Evolutionary conservation across 2,797 vertebrate species (phyloP).

Genomic region (Hapalemur alaotrensis): DNA sequence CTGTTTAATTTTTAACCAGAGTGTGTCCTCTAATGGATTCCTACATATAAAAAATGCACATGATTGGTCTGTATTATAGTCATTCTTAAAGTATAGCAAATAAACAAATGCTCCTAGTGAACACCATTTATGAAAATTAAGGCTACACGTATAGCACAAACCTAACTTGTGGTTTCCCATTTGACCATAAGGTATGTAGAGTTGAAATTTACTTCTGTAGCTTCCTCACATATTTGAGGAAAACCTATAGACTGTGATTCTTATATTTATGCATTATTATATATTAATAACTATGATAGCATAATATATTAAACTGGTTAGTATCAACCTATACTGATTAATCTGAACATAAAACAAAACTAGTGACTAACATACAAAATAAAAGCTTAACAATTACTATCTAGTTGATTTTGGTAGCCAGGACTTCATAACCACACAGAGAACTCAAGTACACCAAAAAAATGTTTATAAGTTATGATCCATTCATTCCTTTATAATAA

Average conservation of each 20-base stretch:
- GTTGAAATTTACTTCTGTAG: not conserved
- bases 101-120: slow-evolving; percentile 80
- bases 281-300: not conserved
- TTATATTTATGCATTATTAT: not conserved
- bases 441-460: not conserved
- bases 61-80: slow-evolving; percentile 87
- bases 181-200: not conserved
- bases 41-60: slow-evolving; percentile 89
- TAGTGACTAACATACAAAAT: not conserved
- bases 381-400: not conserved
- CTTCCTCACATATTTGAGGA: not conserved
- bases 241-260: not conserved
- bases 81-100: slow-evolving; percentile 83
- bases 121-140: slow-evolving; percentile 71
- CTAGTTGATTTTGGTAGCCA: not conserved
- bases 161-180: not conserved
- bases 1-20: slow-evolving; percentile 90
- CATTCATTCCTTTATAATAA: not conserved
- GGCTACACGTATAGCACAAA: slow-evolving; percentile 10
- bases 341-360: not conserved
- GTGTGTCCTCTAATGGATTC: slow-evolving; percentile 90
- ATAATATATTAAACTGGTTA: not conserved
- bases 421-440: not conserved
- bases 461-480: not conserved
- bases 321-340: not conserved